Conservation (phyloP, 2,888 invertebrate species). For the Amphipoea lucens region DNA sequence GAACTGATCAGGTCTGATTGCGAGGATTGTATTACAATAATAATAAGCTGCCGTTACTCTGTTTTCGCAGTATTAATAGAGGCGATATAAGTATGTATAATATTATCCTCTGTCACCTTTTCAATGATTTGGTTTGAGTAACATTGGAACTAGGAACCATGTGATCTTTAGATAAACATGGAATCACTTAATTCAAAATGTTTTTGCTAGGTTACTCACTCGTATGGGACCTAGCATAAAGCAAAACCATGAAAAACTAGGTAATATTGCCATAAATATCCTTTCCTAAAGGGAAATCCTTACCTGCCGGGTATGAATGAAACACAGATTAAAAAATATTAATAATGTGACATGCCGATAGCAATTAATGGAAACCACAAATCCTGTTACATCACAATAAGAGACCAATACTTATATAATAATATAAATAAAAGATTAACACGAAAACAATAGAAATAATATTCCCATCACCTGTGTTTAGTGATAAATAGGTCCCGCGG, state of each 20-base stretch:
- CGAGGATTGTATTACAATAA: not conserved
- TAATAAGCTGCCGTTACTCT: not conserved
- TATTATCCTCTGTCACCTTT: not conserved
- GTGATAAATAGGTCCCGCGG: slow-evolving; percentile 90
- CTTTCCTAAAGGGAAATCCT: not conserved
- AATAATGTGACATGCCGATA: slow-evolving; percentile 56
- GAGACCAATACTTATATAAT: slow-evolving; percentile 32
- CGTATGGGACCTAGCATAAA: not conserved
- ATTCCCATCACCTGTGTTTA: slow-evolving; percentile 90
- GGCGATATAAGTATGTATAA: not conserved
- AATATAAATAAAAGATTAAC: slow-evolving; percentile 59
- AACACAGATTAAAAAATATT: slow-evolving; percentile 43
- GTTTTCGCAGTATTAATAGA: not conserved
- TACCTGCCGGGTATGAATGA: slow-evolving; percentile 21
- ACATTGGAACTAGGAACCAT: not conserved
- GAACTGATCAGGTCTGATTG: not conserved
- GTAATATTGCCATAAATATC: not conserved
- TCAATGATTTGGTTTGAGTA: not conserved
- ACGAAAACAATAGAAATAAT: slow-evolving; percentile 83
- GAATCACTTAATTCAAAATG: not conserved
- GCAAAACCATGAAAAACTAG: not conserved
- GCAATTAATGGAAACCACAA: slow-evolving; percentile 59
- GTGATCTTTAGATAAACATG: not conserved
- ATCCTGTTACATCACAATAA: slow-evolving; percentile 61
- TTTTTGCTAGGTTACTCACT: not conserved